Base-by-base conservation (phyloP, 2,888 invertebrate genomes). In the Trissoscelio sp. region DNA sequence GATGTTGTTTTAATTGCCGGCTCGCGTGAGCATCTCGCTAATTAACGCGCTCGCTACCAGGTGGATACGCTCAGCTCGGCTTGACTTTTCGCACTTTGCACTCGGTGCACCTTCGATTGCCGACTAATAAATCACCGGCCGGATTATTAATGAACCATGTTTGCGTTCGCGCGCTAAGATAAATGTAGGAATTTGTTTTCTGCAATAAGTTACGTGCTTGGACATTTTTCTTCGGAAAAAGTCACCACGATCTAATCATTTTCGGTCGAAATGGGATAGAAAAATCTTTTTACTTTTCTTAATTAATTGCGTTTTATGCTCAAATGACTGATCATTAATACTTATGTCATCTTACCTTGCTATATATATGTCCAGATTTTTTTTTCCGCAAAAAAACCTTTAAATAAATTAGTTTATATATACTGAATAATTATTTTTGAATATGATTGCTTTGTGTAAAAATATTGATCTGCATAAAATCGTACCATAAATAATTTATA, bases 1-100 rank as follows among this genome's bases (percentile, higher is more conserved):
- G 91, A 91, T 91, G 91, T 91, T 88, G 89, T 88, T 90, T 91
- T 91, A 91, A 91, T 91, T 91, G 91, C 90, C 85, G 87, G 88
- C 88, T 90, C 89, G 90, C 90, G 90, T 89, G 90, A 89, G 90
- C 89, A 89, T 88, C 89, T 85, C 87, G 88, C 90, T 90, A 91
- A 91, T 91, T 91, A 91, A 91, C 90, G 91, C 90, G 90, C 86
- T 89, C 78, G 87, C 88, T 89, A 88, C 88, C 87, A 87, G 83
- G 84, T 75, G 69, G 83, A 85, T 88, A 88, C 85, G 82, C 87
- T 64, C 62, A 81, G 84, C 88, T 89, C 87, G 72, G 77, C 88
- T 78, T 85, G 85, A 87, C 85, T 87, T 85, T 85, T 83, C 81
- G 60, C 79, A 83, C 83, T 83, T 79, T 78, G 80, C 82, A 67